Evolutionary conservation across 2,113 vertebrate genomes (phyloP).

Genomic region (Takifugu bimaculatus): DNA sequence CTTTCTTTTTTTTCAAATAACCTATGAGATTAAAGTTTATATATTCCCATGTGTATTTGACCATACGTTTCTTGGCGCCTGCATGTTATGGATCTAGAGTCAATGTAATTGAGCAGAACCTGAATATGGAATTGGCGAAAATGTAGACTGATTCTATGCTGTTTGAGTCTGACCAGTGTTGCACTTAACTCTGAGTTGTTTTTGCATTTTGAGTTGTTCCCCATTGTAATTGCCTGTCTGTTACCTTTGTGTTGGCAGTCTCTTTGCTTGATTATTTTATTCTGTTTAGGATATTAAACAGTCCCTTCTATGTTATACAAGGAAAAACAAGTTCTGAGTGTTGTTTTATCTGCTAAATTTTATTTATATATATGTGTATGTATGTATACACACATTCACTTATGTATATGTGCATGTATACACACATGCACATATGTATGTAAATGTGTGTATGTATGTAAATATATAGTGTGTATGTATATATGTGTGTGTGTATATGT

Average conservation of each 20-base stretch:
- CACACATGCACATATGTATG: no score
- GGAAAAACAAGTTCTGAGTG: conserved; percentile 71
- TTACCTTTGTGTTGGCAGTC: conserved; percentile 69
- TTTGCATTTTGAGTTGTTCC: conserved; percentile 52
- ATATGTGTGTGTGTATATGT: no score
- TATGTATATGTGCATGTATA: no score
- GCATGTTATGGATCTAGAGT: conserved; percentile 87
- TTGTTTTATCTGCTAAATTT: conserved; percentile 75
- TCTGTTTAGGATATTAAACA: conserved; percentile 62
- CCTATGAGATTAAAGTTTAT: conserved; percentile 72
- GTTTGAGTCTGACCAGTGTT: conserved; percentile 84
- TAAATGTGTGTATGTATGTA: no score
- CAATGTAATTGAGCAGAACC: conserved; percentile 82
- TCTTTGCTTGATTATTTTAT: conserved; percentile 65
- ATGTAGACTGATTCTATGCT: conserved; percentile 69
- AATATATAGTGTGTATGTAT: no score
- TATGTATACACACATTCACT: no score
- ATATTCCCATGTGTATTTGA: conserved; percentile 81
- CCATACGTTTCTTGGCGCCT: conserved; percentile 83
- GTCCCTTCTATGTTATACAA: conserved; percentile 67
- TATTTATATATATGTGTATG: no score
- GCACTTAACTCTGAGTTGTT: conserved; percentile 77
- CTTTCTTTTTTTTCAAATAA: conserved; percentile 82
- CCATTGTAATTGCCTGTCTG: conserved; percentile 60
- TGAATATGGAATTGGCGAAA: conserved; percentile 74